phyloP scores from a whole-genome alignment of 2,888 invertebrate genomes.

The Drosophila birchii region DNA sequence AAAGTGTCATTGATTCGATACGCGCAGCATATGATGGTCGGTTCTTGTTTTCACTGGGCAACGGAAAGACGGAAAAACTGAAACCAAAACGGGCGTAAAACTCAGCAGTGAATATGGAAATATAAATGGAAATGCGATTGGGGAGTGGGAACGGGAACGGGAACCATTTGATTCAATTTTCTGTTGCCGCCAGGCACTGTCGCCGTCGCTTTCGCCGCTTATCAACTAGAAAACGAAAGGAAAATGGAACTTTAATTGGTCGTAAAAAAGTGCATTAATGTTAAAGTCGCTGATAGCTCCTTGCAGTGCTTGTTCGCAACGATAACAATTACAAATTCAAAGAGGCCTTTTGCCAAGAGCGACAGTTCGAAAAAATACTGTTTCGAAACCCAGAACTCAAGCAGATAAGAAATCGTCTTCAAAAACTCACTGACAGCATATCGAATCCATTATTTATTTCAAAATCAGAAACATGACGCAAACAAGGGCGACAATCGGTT shows the following conservation, averaged over 20 bases:
- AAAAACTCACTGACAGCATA: slow-evolving; percentile 11
- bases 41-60: slow-evolving; percentile 10
- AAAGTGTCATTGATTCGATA: slow-evolving; percentile 45
- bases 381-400: slow-evolving; percentile 12
- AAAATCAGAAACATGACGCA: slow-evolving; percentile 1
- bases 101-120: slow-evolving; percentile 7
- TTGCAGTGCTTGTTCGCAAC: slow-evolving; percentile 10
- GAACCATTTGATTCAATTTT: slow-evolving; percentile 34
- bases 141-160: slow-evolving; percentile 1
- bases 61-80: slow-evolving; percentile 7
- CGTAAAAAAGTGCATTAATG: slow-evolving; percentile 61
- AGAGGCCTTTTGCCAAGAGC: background rate
- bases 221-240: slow-evolving; percentile 39
- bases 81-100: slow-evolving; percentile 8
- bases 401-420: slow-evolving; percentile 6
- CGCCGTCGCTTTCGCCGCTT: slow-evolving; percentile 32
- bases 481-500: slow-evolving; percentile 3
- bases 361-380: slow-evolving; percentile 5
- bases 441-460: slow-evolving; percentile 15
- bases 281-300: slow-evolving; percentile 35
- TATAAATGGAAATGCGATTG: slow-evolving; percentile 12
- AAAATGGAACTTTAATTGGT: slow-evolving; percentile 54
- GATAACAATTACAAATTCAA: slow-evolving; percentile 25
- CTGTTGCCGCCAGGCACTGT: slow-evolving; percentile 14
- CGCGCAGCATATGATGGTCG: slow-evolving; percentile 20